A percentile compares a stretch with the other conserved stretches of the same genome.
phyloP scores from a whole-genome alignment of 2,888 invertebrate genomes.

The Melanostoma mellinum region DNA sequence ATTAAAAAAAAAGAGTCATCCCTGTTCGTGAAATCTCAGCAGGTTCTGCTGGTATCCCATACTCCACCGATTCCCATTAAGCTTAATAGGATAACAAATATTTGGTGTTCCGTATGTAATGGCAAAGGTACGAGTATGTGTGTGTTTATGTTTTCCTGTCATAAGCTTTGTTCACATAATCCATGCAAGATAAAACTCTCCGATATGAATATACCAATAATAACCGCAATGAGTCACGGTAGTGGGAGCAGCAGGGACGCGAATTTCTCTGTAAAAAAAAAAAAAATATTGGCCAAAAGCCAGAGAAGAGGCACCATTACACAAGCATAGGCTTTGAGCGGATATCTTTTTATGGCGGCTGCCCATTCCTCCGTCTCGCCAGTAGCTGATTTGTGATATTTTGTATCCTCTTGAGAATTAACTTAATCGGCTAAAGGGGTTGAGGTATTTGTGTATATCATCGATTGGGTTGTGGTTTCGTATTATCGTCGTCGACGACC shows the following conservation, averaged over 20 bases:
- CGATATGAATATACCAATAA: constrained; percentile 23
- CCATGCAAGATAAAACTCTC: constrained; percentile 33
- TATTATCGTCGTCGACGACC: constrained; percentile 52
- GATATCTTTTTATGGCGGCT: constrained; percentile 29
- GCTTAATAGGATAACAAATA: constrained; percentile 59
- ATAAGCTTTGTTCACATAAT: constrained; percentile 50
- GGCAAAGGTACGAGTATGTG: not conserved
- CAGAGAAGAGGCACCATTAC: constrained; percentile 18
- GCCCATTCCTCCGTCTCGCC: constrained; percentile 1
- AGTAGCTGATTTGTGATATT: constrained; percentile 59
- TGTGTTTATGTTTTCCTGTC: constrained; percentile 17
- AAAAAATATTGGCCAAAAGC: constrained; percentile 41
- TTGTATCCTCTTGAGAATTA: constrained; percentile 45
- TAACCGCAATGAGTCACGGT: constrained; percentile 43
- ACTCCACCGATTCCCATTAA: constrained; percentile 26
- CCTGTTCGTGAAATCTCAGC: no score
- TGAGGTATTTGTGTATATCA: constrained; percentile 6
- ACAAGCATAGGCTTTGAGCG: not conserved
- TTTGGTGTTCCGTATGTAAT: constrained; percentile 39
- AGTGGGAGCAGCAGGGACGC: constrained; percentile 15
- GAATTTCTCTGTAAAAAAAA: constrained; percentile 1
- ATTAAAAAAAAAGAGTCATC: no score
- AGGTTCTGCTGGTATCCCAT: constrained; percentile 2
- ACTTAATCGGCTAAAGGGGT: constrained; percentile 46
- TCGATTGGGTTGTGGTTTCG: constrained; percentile 42